These are phyloP conservation scores for Crotophaga sulcirostris DNA, from an alignment of 2,113 vertebrate genomes.

Conservation along the genomic window DNA sequence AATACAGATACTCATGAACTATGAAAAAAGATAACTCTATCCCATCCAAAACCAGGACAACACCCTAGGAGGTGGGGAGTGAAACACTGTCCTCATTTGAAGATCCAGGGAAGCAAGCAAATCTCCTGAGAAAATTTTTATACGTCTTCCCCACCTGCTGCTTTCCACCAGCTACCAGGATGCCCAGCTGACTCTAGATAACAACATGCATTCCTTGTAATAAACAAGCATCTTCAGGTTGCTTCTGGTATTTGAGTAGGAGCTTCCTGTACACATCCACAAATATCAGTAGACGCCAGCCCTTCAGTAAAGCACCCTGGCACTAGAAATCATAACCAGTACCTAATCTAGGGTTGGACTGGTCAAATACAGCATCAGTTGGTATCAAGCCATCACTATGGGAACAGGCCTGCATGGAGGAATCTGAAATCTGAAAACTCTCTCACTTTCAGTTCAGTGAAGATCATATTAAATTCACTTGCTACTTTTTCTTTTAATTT, in stretches of 20 bases:
- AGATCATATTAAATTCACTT: not conserved
- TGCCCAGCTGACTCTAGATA: not conserved
- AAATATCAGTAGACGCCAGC: not conserved
- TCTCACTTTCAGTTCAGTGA: not conserved
- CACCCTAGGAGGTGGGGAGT: not conserved
- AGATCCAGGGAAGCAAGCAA: not conserved
- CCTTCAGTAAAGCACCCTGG: not conserved
- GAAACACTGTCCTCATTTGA: not conserved
- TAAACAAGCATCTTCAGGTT: not conserved
- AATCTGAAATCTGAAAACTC: not conserved
- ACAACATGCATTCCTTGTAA: not conserved
- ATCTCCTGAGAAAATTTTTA: not conserved
- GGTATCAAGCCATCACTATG: not conserved
- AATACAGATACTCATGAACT: not conserved
- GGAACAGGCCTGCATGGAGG: not conserved
- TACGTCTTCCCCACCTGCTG: not conserved
- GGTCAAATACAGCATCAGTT: not conserved
- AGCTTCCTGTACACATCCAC: not conserved
- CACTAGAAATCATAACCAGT: not conserved
- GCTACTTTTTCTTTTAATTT: not conserved
- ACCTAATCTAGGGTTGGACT: not conserved
- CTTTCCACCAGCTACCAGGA: not conserved
- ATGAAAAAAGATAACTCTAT: not conserved
- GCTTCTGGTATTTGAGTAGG: not conserved
- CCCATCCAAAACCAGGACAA: not conserved